Evolutionary conservation across 1,140 invertebrate species (phyloP).

Genomic region (Cyrtorhinus lividipennis): DNA sequence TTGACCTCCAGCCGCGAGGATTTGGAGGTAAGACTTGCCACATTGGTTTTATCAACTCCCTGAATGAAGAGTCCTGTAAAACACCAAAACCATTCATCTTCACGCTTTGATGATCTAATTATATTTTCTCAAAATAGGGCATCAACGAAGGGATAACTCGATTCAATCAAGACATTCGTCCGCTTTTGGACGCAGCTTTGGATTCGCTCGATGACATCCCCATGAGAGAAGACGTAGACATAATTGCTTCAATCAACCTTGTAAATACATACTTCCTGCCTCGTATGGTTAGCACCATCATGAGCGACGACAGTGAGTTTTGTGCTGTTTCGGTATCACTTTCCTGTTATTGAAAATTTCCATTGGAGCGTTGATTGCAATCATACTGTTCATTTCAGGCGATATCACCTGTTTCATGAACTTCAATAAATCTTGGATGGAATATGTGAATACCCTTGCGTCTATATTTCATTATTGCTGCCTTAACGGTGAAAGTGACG

Average conservation of each 20-base stretch:
- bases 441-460: slow-evolving; percentile 28
- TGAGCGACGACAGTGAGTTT: neutral
- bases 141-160: slow-evolving; percentile 23
- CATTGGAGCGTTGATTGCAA: no score
- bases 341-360: neutral
- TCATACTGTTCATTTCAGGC: neutral
- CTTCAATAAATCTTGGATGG: neutral
- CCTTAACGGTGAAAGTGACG: slow-evolving; percentile 25
- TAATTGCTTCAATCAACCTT: slow-evolving; percentile 28
- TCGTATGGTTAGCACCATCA: neutral
- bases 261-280: slow-evolving; percentile 11
- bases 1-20: slow-evolving; percentile 25
- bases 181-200: slow-evolving; percentile 24
- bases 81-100: no score
- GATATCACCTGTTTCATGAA: neutral
- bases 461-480: slow-evolving; percentile 31
- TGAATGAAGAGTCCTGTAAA: no score
- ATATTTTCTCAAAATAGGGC: no score
- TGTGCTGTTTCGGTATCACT: neutral
- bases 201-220: slow-evolving; percentile 27
- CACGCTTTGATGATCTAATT: no score
- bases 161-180: slow-evolving; percentile 23
- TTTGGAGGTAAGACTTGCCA: neutral
- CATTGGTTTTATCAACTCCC: no score
- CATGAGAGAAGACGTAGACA: slow-evolving; percentile 31